Percentiles rank a stretch among this genome's conserved stretches.
These are phyloP conservation scores for Dunckerocampus dactyliophorus DNA, from an alignment of 2,113 vertebrate species.

Conservation along the genomic window DNA sequence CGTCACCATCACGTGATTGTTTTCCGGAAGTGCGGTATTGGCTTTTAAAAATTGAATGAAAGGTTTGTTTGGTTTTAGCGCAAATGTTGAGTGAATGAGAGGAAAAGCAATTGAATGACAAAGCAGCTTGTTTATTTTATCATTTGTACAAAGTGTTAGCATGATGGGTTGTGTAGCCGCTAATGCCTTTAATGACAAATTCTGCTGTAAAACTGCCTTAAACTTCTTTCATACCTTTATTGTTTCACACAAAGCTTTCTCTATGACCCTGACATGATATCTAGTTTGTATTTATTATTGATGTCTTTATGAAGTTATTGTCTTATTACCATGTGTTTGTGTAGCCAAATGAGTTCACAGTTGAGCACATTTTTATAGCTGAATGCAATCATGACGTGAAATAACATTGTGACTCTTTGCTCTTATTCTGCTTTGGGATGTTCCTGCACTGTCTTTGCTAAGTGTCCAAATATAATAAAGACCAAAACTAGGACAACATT, in stretches of 20 bases:
- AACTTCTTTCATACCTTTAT: slow-evolving; percentile 67
- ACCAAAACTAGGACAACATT: slow-evolving; percentile 43
- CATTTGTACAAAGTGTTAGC: slow-evolving; percentile 49
- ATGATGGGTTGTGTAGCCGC: slow-evolving; percentile 81
- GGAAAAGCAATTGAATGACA: not conserved
- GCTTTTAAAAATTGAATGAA: not conserved
- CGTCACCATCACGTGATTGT: slow-evolving; percentile 89
- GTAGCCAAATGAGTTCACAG: slow-evolving; percentile 65
- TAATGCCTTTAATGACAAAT: slow-evolving; percentile 83
- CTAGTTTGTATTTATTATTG: slow-evolving; percentile 87
- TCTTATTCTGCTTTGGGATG: slow-evolving; percentile 85
- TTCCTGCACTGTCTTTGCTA: slow-evolving; percentile 90
- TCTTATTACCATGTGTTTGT: slow-evolving; percentile 78
- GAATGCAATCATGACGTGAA: slow-evolving; percentile 87
- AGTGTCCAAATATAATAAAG: slow-evolving; percentile 91
- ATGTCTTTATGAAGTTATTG: slow-evolving; percentile 79
- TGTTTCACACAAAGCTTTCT: slow-evolving; percentile 66
- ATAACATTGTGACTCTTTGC: slow-evolving; percentile 80
- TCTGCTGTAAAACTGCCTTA: slow-evolving; percentile 81
- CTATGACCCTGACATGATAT: slow-evolving; percentile 59
- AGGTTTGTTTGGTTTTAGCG: not conserved
- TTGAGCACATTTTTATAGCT: slow-evolving; percentile 44
- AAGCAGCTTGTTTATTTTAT: not conserved
- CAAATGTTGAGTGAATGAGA: not conserved
- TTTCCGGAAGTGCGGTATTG: not conserved